These are phyloP conservation scores for Galaxea fascicularis DNA, from an alignment of 92 coral and sea anemone species.

Conservation along the genomic window DNA sequence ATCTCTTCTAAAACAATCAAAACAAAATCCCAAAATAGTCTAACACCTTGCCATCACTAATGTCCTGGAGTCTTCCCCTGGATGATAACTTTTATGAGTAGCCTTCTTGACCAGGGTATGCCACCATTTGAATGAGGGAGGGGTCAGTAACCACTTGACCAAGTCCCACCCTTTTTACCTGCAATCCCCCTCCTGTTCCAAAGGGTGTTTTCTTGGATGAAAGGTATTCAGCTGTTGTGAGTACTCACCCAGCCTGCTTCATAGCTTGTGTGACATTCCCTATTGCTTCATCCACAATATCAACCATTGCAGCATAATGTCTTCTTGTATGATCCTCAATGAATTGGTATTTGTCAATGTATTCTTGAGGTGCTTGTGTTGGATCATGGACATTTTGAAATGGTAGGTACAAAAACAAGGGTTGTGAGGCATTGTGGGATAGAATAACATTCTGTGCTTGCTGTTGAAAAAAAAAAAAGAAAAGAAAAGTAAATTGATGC, in stretches of 20 bases:
- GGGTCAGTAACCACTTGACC: too few relatives aligned
- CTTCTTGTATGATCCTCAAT: constrained; percentile 41
- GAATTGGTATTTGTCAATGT: constrained; percentile 54
- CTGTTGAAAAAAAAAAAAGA: neutral
- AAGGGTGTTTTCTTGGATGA: too few relatives aligned
- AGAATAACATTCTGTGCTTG: constrained; percentile 48
- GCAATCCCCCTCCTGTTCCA: too few relatives aligned
- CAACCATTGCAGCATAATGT: constrained; percentile 64
- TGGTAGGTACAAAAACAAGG: constrained; percentile 59
- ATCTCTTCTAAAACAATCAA: too few relatives aligned
- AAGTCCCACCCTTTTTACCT: too few relatives aligned
- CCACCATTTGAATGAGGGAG: too few relatives aligned
- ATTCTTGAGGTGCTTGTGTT: constrained; percentile 55
- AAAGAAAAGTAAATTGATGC: neutral
- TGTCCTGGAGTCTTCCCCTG: too few relatives aligned
- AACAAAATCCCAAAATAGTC: too few relatives aligned
- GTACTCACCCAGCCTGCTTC: constrained; percentile 50
- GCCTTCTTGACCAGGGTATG: too few relatives aligned
- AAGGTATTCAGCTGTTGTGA: too few relatives aligned
- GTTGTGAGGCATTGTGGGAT: constrained; percentile 48
- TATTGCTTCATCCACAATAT: constrained; percentile 66
- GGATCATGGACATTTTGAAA: constrained; percentile 64
- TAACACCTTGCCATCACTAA: too few relatives aligned
- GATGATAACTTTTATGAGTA: too few relatives aligned
- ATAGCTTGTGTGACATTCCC: constrained; percentile 55